Evolutionary conservation across 2,797 vertebrate species (phyloP).

Genomic region (Halcyon chelicuti): DNA sequence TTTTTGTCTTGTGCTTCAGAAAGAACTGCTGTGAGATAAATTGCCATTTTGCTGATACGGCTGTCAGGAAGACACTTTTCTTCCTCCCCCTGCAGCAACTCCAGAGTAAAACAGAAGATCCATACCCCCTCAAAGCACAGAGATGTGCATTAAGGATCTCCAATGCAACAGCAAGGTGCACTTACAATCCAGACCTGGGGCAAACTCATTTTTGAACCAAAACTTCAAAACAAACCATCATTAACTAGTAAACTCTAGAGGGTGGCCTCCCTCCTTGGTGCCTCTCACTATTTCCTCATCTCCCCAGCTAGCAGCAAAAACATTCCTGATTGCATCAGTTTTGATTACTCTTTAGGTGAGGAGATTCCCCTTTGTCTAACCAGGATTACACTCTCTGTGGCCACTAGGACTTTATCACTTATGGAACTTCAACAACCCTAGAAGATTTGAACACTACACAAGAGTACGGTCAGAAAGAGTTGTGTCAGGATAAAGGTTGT

Average conservation of each 20-base stretch:
- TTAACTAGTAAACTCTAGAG: constrained; percentile 48
- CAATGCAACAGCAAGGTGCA: background rate
- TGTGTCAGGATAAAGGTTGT: background rate
- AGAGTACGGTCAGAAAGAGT: background rate
- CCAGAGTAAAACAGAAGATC: background rate
- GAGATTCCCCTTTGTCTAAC: background rate
- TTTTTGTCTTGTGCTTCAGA: background rate
- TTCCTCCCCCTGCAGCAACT: background rate
- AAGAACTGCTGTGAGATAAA: background rate
- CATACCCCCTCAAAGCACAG: background rate
- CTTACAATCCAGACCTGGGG: background rate
- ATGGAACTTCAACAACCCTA: background rate
- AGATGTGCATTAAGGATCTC: background rate
- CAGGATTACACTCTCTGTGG: background rate
- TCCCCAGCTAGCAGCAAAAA: constrained; percentile 16
- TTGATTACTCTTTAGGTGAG: constrained; percentile 34
- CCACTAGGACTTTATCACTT: background rate
- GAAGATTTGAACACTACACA: background rate
- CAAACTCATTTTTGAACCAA: background rate
- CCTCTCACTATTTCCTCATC: constrained; percentile 57
- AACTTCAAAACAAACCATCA: background rate
- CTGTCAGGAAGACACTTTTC: background rate
- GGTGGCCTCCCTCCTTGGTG: background rate
- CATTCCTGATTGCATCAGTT: constrained; percentile 37
- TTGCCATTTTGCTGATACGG: background rate